A percentile compares a stretch with the other conserved stretches of the same genome.
Conservation (phyloP, 2,797 vertebrate species). For the Amniataba percoides region DNA sequence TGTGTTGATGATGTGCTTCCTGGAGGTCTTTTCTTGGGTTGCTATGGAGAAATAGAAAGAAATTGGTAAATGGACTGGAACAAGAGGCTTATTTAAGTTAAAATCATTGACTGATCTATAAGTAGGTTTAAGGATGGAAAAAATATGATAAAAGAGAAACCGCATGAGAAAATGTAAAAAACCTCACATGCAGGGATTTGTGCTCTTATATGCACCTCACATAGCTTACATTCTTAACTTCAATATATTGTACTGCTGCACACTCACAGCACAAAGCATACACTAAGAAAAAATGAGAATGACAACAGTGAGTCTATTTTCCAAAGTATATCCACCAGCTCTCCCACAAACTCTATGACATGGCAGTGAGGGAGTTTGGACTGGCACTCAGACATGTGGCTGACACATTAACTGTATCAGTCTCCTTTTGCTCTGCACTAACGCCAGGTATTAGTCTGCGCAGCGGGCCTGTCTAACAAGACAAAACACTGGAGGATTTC, state of each 20-base stretch:
- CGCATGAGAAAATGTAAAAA: neutral
- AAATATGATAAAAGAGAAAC: neutral
- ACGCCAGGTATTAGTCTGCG: slow-evolving; percentile 63
- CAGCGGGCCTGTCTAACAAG: slow-evolving; percentile 51
- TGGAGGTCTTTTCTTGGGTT: slow-evolving; percentile 75
- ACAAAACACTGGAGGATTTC: slow-evolving; percentile 68
- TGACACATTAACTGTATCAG: slow-evolving; percentile 64
- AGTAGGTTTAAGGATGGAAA: neutral
- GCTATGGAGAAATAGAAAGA: slow-evolving; percentile 48
- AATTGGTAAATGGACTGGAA: slow-evolving; percentile 12
- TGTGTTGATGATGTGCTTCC: slow-evolving; percentile 73
- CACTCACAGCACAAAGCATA: neutral
- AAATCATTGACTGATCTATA: neutral
- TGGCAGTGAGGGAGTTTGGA: slow-evolving; percentile 28
- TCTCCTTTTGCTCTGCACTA: slow-evolving; percentile 29
- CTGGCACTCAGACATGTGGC: slow-evolving; percentile 64
- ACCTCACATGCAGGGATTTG: too few species aligned
- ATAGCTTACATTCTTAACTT: neutral
- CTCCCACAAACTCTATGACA: slow-evolving; percentile 5
- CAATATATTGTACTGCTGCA: neutral
- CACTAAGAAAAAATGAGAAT: neutral
- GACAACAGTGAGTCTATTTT: slow-evolving; percentile 28
- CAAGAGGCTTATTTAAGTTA: neutral
- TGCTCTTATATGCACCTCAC: neutral
- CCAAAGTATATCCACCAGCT: neutral